Conservation (phyloP, 2,888 invertebrate genomes). For the Autographa pulchrina region DNA sequence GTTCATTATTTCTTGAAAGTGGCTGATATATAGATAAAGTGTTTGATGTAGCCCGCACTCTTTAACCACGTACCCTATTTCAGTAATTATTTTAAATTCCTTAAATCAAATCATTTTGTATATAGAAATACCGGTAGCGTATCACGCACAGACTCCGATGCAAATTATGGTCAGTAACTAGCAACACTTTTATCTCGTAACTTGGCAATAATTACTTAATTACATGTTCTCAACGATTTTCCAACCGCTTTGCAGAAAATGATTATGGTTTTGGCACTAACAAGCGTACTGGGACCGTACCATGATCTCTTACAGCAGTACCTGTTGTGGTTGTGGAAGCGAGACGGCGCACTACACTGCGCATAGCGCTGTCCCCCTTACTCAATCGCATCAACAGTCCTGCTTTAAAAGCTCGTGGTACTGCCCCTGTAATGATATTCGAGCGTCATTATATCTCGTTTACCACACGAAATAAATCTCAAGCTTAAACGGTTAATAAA, state of each 20-base stretch:
- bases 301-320: too few relatives aligned
- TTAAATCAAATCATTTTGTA: background rate
- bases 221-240: slow-evolving; percentile 47
- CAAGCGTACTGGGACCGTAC: slow-evolving; percentile 17
- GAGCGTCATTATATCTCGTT: slow-evolving; percentile 35
- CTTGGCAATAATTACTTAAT: slow-evolving; percentile 31
- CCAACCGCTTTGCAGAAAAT: slow-evolving; percentile 39
- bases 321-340: too few relatives aligned
- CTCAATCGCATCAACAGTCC: too few relatives aligned
- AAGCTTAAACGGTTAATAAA: background rate
- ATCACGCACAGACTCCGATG: background rate
- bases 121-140: background rate
- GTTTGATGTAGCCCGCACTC: too few relatives aligned
- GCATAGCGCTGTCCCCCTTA: too few relatives aligned
- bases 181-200: slow-evolving; percentile 36
- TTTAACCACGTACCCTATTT: too few relatives aligned
- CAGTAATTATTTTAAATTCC: too few relatives aligned
- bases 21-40: too few relatives aligned
- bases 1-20: too few relatives aligned
- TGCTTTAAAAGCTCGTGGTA: too few relatives aligned
- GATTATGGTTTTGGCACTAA: slow-evolving; percentile 42
- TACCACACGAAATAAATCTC: slow-evolving; percentile 19
- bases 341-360: too few relatives aligned
- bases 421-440: slow-evolving; percentile 10
- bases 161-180: slow-evolving; percentile 15